Conservation (phyloP, 2,113 vertebrate species). For the Colinus virginianus region DNA sequence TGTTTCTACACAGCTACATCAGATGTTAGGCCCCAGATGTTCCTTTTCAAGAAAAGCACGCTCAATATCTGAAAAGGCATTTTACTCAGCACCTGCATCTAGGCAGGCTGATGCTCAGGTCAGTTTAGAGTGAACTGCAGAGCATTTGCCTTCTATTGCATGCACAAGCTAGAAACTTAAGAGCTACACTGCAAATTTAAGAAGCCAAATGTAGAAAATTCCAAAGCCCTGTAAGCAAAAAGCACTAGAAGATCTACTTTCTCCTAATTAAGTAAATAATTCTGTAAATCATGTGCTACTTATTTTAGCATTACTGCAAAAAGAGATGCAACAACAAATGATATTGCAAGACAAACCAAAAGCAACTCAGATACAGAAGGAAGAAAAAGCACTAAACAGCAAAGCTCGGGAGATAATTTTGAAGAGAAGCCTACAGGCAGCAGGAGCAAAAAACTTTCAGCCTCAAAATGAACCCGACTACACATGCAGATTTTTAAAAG, state of each 20-base stretch:
- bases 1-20: rapidly evolving
- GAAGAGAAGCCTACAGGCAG: not conserved
- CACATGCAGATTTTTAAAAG: not conserved
- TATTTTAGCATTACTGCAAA: not conserved
- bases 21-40: not conserved
- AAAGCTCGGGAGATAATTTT: not conserved
- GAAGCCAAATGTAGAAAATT: not conserved
- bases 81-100: not conserved
- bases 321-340: not conserved
- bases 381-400: not conserved
- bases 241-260: not conserved
- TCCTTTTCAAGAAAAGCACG: not conserved
- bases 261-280: rapidly evolving
- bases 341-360: not conserved
- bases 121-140: not conserved
- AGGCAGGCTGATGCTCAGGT: not conserved
- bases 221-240: not conserved
- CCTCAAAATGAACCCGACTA: not conserved
- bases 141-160: rapidly evolving
- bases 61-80: not conserved
- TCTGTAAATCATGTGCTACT: not conserved
- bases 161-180: not conserved
- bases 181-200: not conserved
- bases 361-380: not conserved
- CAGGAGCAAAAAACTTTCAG: not conserved